Conservation (phyloP, 2,888 invertebrate genomes). For the Scelioninae gen. 2 region DNA sequence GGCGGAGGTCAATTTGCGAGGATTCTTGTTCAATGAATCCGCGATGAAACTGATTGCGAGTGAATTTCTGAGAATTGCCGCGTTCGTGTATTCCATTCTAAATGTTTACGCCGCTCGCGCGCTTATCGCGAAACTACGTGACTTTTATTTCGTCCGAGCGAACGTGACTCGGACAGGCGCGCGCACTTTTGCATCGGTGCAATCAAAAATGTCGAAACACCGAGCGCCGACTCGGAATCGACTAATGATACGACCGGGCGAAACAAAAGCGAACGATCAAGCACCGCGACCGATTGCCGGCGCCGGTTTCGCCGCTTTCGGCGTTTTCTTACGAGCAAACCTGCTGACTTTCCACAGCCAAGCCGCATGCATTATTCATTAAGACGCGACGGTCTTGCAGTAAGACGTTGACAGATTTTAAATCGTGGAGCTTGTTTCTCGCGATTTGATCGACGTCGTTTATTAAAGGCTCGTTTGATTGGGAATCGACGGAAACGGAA, state of each 20-base stretch:
- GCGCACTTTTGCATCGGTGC: constrained; percentile 54
- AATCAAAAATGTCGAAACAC: constrained; percentile 52
- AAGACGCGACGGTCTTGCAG: too few relatives aligned
- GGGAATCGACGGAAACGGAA: too few relatives aligned
- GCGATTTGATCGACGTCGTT: too few relatives aligned
- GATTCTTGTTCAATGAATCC: constrained; percentile 53
- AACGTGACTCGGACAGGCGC: constrained; percentile 57
- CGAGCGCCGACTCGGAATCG: constrained; percentile 17
- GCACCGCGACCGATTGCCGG: too few relatives aligned
- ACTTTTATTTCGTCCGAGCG: constrained; percentile 52
- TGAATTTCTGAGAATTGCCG: constrained; percentile 56
- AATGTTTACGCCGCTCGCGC: constrained; percentile 51
- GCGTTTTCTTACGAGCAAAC: too few relatives aligned
- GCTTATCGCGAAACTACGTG: constrained; percentile 54
- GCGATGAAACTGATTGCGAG: constrained; percentile 57
- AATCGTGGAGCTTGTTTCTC: too few relatives aligned
- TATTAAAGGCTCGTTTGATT: too few relatives aligned
- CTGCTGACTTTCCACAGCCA: too few relatives aligned
- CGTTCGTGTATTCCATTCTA: constrained; percentile 55
- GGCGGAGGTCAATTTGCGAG: constrained; percentile 50
- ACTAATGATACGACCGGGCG: constrained; percentile 29
- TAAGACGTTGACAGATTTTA: too few relatives aligned
- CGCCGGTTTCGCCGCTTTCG: too few relatives aligned
- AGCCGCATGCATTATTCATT: too few relatives aligned
- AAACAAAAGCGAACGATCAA: constrained; percentile 39